phyloP scores from a whole-genome alignment of 1,140 invertebrate genomes.

The Dendrolimus punctatus region DNA sequence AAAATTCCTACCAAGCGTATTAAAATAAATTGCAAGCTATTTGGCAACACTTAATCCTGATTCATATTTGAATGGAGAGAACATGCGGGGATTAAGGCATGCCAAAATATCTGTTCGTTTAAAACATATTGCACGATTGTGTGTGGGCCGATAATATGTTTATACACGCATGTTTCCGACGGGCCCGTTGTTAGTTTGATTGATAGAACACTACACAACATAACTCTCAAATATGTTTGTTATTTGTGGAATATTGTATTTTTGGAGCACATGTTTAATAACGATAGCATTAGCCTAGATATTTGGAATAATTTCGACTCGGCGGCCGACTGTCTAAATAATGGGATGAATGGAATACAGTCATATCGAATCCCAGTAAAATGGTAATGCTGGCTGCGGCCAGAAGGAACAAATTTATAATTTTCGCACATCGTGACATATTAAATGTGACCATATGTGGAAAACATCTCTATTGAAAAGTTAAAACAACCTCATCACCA shows the following conservation, averaged over 20 bases:
- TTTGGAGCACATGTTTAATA: background rate
- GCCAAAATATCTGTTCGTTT: slow-evolving; percentile 55
- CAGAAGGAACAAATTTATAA: slow-evolving; percentile 37
- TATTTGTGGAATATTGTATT: no score
- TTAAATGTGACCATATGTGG: slow-evolving; percentile 17
- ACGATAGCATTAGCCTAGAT: slow-evolving; percentile 2
- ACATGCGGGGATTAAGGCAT: slow-evolving; percentile 53
- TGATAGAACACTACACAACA: slow-evolving; percentile 1
- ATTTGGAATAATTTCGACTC: no score
- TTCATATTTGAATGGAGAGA: slow-evolving; percentile 61
- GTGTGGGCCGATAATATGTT: slow-evolving; percentile 16
- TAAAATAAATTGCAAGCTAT: slow-evolving; percentile 71
- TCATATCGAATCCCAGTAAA: slow-evolving; percentile 11
- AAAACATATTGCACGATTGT: slow-evolving; percentile 29
- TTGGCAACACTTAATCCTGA: slow-evolving; percentile 71
- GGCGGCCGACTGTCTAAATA: no score
- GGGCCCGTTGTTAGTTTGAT: slow-evolving; percentile 10
- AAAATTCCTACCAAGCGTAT: slow-evolving; percentile 67
- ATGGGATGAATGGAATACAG: background rate
- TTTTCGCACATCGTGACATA: slow-evolving; percentile 34
- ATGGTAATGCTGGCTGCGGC: slow-evolving; percentile 36
- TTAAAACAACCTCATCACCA: slow-evolving; percentile 16
- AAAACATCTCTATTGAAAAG: slow-evolving; percentile 33
- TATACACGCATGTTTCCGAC: slow-evolving; percentile 14
- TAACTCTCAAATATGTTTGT: background rate